Base-by-base conservation (phyloP, 2,888 invertebrate genomes). In the Merodon equestris region DNA sequence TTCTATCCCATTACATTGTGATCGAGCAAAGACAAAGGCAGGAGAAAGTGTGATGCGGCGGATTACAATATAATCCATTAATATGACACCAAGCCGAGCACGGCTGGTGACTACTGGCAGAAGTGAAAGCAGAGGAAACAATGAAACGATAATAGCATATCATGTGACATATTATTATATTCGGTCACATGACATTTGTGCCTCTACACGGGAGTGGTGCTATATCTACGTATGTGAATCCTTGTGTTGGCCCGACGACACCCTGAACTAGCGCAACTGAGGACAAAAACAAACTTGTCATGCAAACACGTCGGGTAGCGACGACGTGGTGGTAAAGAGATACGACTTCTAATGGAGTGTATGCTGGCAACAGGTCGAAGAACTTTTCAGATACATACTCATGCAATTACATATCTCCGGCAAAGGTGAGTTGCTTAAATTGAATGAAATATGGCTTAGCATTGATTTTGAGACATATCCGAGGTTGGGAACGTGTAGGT, bases 151-250 rank as follows among this genome's bases (percentile, higher is more conserved):
- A 77, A 72, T 72, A 72, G 76, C 72, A 57, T 76, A 76, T 67
- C 72, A 72, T 76, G 61, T 77, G 76, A 77, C 76, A 67, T 72
- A 77, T 77, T 77, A 77, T 77, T 72, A 77, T 66, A 77, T 61
- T 77, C 57, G 13, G 66, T 47, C 67, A 56, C 60, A 51, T 66
- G 64, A 38, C 56, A 19, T 57, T 57, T 57, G 47, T 64, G 57
- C 40, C 19, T n/a, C 9, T 51, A 44, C 53, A 45, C 17, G n/a
- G 27, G 42, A 27, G 53, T 45, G 60, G 45, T 51, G 27, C 14
- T 12, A 38, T 50, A 12, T 45, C 14, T 58, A 27, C 34, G 10
- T n/a, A 10, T 40, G n/a, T 40, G 40, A 47, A 50, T 9, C 17
- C 53, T 18, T 4, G 34, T 13, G 19, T 44, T 15, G 17, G 38